Evolutionary conservation across 2,888 invertebrate species (phyloP), one percentile per base, ranked within the genome.

Genomic region (Hesperia comma): DNA sequence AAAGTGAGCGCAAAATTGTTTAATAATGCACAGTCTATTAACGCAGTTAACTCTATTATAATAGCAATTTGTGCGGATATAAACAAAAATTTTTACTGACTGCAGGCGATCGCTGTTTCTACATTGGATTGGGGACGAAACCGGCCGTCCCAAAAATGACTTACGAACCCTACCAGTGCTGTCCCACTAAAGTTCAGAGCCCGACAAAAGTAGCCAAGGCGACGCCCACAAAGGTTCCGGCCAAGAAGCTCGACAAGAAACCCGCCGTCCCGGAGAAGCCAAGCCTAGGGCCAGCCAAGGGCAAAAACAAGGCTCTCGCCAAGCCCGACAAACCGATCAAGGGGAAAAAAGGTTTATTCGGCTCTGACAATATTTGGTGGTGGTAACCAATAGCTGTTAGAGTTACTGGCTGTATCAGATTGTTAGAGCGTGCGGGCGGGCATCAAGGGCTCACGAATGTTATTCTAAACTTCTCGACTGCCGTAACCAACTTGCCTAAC

Each of bases 51-150:
- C 86, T 86, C 80, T 84, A 78, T 84, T 85, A 75, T 82, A 77
- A 79, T 82, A 82, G 78, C 81, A 81, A 82, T 86, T 76, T 86
- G 82, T 87, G 84, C 89, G 88, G 83, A 90, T 90, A 92, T 93
- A 94, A 95, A 95, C 81, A 83, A 95, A 95, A 94, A 95, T 96
- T 96, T 97, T 96, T 96, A 96, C 96, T 95, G 96, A 95, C 95
- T 95, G 96, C 97, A 97, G 97, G 97, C 96, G 97, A 97, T 96
- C 97, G 97, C 95, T 97, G 97, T 96, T 97, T 97, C 97, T 97
- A 97, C 96, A 96, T 97, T 95, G 97, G 97, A 94, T 95, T 97
- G 95, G 97, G 97, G 94, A 96, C 96, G 94, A 96, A 96, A 94
- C 94, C 94, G 91, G 94, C 94, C 85, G 94, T 95, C 90, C 95